phyloP scores from a whole-genome alignment of 2,888 invertebrate species.

The Limnephilus auricula region DNA sequence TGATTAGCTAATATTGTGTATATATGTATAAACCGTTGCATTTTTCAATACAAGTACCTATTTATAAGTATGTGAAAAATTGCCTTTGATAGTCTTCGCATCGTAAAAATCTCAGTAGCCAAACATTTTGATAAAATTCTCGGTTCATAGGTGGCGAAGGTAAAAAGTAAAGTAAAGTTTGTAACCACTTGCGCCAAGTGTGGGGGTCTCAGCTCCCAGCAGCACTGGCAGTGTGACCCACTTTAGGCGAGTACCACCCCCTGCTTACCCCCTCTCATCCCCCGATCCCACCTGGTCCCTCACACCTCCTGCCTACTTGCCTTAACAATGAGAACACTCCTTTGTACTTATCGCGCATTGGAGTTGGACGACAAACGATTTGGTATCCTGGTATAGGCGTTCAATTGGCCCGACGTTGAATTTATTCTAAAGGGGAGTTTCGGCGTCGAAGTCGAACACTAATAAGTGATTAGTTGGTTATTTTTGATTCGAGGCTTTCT shows the following conservation, averaged over 20 bases:
- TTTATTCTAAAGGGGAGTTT: background rate
- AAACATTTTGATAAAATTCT: background rate
- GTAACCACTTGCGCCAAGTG: background rate
- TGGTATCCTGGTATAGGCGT: constrained; percentile 25
- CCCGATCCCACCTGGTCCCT: background rate
- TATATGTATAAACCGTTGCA: too few relatives aligned
- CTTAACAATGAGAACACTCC: constrained; percentile 16
- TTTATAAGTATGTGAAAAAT: background rate
- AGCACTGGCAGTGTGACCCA: constrained; percentile 2
- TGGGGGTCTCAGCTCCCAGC: constrained; percentile 7
- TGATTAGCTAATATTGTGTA: too few relatives aligned
- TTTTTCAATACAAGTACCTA: too few relatives aligned
- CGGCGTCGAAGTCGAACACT: background rate
- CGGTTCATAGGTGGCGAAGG: background rate
- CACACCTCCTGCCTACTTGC: background rate
- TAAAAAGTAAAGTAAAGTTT: background rate
- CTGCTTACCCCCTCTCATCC: background rate
- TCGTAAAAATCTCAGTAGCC: background rate
- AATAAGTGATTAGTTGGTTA: constrained; percentile 2
- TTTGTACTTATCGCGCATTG: constrained; percentile 18
- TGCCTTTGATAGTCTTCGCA: background rate
- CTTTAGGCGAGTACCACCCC: constrained; percentile 8
- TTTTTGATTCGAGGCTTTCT: background rate
- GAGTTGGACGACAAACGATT: constrained; percentile 36
- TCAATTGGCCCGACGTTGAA: background rate